A percentile compares a stretch with the other conserved stretches of the same genome.
These are phyloP conservation scores for Anguilla rostrata DNA, from an alignment of 2,113 vertebrate species.

Conservation along the genomic window DNA sequence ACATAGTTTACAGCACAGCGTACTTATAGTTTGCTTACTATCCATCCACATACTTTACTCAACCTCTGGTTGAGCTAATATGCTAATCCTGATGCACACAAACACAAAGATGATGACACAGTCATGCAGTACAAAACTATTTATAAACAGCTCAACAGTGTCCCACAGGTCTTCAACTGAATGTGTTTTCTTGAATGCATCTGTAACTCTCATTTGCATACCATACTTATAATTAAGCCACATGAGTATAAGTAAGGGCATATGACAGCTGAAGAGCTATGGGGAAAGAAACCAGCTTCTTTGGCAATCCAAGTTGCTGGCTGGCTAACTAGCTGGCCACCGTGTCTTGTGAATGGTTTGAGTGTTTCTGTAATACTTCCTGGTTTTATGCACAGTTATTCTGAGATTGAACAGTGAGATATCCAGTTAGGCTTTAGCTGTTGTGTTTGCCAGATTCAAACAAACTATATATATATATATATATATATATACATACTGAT, in stretches of 20 bases:
- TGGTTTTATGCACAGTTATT: no score
- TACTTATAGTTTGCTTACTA: neutral
- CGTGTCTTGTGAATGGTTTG: no score
- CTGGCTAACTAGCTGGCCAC: no score
- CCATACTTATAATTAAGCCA: conserved; percentile 51
- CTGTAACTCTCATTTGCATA: conserved; percentile 43
- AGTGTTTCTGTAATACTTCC: no score
- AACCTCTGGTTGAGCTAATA: neutral
- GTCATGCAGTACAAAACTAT: neutral
- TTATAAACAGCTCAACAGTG: neutral
- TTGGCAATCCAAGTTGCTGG: neutral
- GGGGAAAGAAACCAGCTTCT: conserved; percentile 33
- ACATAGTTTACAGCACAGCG: neutral
- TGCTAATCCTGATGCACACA: neutral
- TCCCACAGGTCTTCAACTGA: conserved; percentile 19
- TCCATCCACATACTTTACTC: neutral
- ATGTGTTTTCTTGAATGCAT: conserved; percentile 28
- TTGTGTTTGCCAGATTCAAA: no score
- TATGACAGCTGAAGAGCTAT: conserved; percentile 32
- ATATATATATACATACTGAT: no score
- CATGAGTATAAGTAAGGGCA: conserved; percentile 37
- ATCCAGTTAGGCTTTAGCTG: no score
- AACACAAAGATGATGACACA: neutral
- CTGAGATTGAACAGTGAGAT: no score
- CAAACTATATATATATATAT: no score